These are phyloP conservation scores for Xanthorhoe designata DNA, from an alignment of 2,888 invertebrate species.

Conservation along the genomic window DNA sequence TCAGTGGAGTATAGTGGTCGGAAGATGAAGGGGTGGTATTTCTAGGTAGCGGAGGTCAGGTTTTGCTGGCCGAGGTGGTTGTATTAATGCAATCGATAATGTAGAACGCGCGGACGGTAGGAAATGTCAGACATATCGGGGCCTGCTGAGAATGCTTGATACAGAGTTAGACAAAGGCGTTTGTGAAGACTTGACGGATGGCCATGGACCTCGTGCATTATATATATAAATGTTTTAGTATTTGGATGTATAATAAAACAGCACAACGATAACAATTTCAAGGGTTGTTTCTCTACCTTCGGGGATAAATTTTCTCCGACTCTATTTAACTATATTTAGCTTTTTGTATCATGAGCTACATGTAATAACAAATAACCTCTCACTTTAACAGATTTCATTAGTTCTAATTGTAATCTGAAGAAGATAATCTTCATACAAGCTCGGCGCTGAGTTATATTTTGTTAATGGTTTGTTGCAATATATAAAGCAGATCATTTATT, in stretches of 20 bases:
- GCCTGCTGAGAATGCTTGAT: slow-evolving; percentile 60
- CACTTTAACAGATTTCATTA: too few relatives aligned
- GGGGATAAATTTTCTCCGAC: too few relatives aligned
- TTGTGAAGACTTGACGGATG: slow-evolving; percentile 26
- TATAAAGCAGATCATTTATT: neutral
- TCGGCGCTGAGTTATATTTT: neutral
- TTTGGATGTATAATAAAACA: too few relatives aligned
- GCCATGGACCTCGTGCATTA: neutral
- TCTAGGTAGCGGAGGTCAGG: slow-evolving; percentile 58
- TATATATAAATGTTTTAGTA: neutral
- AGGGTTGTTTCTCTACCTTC: too few relatives aligned
- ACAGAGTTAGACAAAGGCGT: slow-evolving; percentile 53
- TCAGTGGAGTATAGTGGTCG: slow-evolving; percentile 30
- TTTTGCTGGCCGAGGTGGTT: slow-evolving; percentile 55
- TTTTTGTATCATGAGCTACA: too few relatives aligned
- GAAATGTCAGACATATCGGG: slow-evolving; percentile 81
- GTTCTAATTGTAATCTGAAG: too few relatives aligned
- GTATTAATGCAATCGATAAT: slow-evolving; percentile 83
- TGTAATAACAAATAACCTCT: too few relatives aligned
- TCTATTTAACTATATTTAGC: too few relatives aligned
- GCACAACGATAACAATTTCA: too few relatives aligned
- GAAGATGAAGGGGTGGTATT: slow-evolving; percentile 50
- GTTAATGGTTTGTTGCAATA: too few relatives aligned
- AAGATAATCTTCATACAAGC: too few relatives aligned
- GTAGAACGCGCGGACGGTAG: slow-evolving; percentile 69